Conservation (phyloP, 2,797 vertebrate species). For the Petrocephalus schoutedeni region DNA sequence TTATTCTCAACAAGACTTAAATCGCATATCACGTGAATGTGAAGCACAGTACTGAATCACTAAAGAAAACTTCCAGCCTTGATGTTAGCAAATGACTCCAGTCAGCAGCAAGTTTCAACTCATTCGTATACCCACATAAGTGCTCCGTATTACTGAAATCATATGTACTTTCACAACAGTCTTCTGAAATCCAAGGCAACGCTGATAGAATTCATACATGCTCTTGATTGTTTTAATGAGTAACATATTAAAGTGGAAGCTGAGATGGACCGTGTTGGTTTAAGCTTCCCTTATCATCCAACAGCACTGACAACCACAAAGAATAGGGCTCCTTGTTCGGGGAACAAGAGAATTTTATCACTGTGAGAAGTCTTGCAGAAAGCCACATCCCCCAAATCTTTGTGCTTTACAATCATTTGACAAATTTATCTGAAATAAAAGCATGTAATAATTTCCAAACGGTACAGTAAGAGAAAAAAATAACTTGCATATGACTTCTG, state of each 20-base stretch:
- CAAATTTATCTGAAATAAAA: neutral
- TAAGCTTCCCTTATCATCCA: conserved; percentile 10
- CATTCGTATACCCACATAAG: neutral
- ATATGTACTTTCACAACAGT: neutral
- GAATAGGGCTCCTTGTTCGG: neutral
- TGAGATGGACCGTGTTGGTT: conserved; percentile 12
- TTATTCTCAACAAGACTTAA: neutral
- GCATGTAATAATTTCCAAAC: neutral
- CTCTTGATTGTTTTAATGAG: conserved; percentile 14
- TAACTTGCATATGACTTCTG: neutral
- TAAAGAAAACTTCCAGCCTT: neutral
- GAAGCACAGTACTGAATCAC: neutral
- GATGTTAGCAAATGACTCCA: neutral
- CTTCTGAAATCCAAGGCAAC: neutral
- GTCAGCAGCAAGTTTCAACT: neutral
- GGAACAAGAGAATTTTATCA: neutral
- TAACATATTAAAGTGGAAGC: conserved; percentile 18
- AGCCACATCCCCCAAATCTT: neutral
- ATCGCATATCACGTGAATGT: neutral
- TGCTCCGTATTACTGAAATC: neutral
- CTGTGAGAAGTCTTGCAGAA: neutral
- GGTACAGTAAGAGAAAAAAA: neutral
- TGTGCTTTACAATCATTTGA: neutral
- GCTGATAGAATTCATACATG: neutral
- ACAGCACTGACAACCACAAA: neutral